These are phyloP conservation scores for Danio albolineatus DNA, from an alignment of 2,797 vertebrate species.

Conservation along the genomic window DNA sequence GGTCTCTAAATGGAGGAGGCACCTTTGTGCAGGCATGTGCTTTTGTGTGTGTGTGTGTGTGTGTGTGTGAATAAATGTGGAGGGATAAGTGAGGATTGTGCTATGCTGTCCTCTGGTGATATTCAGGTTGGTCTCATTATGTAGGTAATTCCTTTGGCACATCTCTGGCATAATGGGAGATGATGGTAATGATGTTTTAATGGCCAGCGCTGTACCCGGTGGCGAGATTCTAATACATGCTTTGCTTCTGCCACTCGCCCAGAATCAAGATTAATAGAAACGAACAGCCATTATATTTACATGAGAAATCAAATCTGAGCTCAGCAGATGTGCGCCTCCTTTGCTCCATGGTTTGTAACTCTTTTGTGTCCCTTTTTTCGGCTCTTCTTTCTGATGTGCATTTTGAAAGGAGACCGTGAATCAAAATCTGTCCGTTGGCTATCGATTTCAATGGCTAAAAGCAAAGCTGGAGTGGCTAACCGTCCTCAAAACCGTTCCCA, in stretches of 20 bases:
- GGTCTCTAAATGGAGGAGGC: constrained; percentile 64
- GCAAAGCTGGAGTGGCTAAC: constrained; percentile 30
- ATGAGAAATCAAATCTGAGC: constrained; percentile 78
- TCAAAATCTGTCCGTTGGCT: constrained; percentile 69
- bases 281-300: constrained; percentile 76
- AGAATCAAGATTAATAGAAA: constrained; percentile 80
- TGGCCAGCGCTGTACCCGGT: constrained; percentile 78
- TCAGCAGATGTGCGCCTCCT: constrained; percentile 68
- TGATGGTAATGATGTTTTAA: constrained; percentile 85
- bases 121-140: constrained; percentile 83
- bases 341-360: constrained; percentile 14
- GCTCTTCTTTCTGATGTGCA: constrained; percentile 64
- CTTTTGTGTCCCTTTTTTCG: constrained; percentile 62
- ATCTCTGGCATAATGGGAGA: constrained; percentile 76
- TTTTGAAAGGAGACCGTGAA: constrained; percentile 70
- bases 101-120: constrained; percentile 63
- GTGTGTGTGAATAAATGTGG: constrained; percentile 27
- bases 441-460: constrained; percentile 64
- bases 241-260: constrained; percentile 71
- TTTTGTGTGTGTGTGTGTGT: constrained; percentile 40
- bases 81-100: constrained; percentile 54
- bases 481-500: constrained; percentile 31
- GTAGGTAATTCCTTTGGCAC: constrained; percentile 79
- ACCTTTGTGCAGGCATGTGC: constrained; percentile 35
- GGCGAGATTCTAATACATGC: constrained; percentile 78